Base-by-base conservation (phyloP, 2,888 invertebrate genomes). In the Steromphala cineraria region DNA sequence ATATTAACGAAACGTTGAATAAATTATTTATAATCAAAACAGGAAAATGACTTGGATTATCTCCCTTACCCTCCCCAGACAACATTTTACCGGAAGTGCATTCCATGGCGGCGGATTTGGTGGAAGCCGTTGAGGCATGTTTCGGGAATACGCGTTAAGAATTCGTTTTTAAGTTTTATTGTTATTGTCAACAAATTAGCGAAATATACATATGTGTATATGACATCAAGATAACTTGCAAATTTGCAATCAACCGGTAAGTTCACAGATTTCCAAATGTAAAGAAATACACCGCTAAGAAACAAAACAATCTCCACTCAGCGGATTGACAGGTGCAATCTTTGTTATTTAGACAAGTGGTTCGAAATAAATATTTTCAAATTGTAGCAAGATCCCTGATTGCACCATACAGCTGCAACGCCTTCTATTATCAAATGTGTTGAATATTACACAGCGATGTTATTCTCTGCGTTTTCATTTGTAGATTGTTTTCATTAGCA, bases 111-210 rank as follows among this genome's bases (percentile, higher is more conserved):
- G 83, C 78, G 81, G 83, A 84, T 84, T 84, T 77, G 81, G 83
- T 83, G 71, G 71, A 71, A 84, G 82, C 83, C 84, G 84, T 84
- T 84, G 84, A 81, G 83, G 83, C 84, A 84, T 83, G 84, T 84
- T 84, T 75, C 71, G 53, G 52, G 79, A 36, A 36, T 52, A 62
- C 28, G 52, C 52, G n/a, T 62, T 21, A 67, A 46, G 46, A 21
- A 40, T n/a, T 36, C 36, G 36, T 36, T 19, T 31, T 19, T 19
- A 36, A 31, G 71, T 31, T 71, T 67, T 31, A 36, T 36, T n/a
- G 36, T 19, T 31, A 17, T 56, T 71, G 19, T 36, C 28, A 19
- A 36, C 31, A 36, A 36, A 36, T 19, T 17, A 71, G 13, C 19
- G 28, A 71, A 31, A 36, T n/a, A 36, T n/a, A 19, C 36, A 36